Conservation (phyloP, 2,888 invertebrate species). For the Apodemia zela region DNA sequence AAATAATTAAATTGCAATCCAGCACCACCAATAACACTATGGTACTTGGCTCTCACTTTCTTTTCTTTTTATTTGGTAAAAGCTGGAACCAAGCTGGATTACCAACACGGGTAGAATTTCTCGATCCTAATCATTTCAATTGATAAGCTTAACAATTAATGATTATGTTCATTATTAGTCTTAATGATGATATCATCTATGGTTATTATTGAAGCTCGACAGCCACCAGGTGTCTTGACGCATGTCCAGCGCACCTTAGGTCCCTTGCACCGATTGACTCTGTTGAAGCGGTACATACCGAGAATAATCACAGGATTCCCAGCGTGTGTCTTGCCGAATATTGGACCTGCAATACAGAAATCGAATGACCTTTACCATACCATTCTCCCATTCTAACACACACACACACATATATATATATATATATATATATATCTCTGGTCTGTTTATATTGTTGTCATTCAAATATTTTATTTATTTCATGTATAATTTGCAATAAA, state of each 20-base stretch:
- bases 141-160: slow-evolving; percentile 25
- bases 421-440: too few relatives aligned
- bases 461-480: too few relatives aligned
- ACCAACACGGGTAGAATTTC: too few relatives aligned
- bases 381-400: neutral
- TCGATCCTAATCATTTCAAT: too few relatives aligned
- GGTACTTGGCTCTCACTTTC: too few relatives aligned
- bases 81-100: too few relatives aligned
- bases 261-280: slow-evolving; percentile 36
- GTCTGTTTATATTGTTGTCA: too few relatives aligned
- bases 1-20: too few relatives aligned
- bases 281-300: slow-evolving; percentile 43
- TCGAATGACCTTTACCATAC: neutral
- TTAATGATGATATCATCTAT: slow-evolving; percentile 37
- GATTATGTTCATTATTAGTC: slow-evolving; percentile 41
- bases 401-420: too few relatives aligned
- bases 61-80: too few relatives aligned
- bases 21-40: too few relatives aligned
- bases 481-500: too few relatives aligned
- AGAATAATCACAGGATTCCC: slow-evolving; percentile 43
- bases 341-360: slow-evolving; percentile 37
- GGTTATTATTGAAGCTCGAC: slow-evolving; percentile 40
- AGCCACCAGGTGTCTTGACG: slow-evolving; percentile 36
- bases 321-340: slow-evolving; percentile 61
- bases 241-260: slow-evolving; percentile 44